A percentile compares a stretch with the other conserved stretches of the same genome.
Conservation (phyloP, 92 coral and sea anemone species). For the Muricea muricata region DNA sequence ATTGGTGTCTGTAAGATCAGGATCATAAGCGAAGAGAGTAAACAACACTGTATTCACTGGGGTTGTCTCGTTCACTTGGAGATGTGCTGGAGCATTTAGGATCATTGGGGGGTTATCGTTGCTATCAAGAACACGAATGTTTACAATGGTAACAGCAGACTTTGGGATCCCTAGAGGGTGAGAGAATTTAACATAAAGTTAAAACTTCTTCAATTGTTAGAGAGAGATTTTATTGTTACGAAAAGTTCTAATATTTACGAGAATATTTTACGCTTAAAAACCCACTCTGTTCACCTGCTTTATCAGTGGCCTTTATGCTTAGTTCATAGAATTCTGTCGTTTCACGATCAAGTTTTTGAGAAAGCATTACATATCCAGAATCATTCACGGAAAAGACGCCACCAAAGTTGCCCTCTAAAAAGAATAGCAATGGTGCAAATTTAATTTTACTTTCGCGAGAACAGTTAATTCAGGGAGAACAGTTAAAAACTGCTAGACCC, state of each 20-base stretch:
- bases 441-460: not conserved
- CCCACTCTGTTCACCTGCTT: conserved; percentile 69
- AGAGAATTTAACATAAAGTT: not conserved
- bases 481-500: not conserved
- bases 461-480: not conserved
- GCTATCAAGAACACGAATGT: conserved; percentile 79
- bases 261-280: too few species aligned
- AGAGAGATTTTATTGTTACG: too few species aligned
- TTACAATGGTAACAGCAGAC: conserved; percentile 80
- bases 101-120: conserved; percentile 87
- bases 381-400: conserved; percentile 74
- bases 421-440: not conserved
- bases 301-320: conserved; percentile 80
- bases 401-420: conserved; percentile 79
- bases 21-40: conserved; percentile 84
- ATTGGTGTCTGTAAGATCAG: conserved; percentile 74
- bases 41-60: conserved; percentile 85
- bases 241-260: too few species aligned
- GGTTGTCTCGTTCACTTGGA: conserved; percentile 83
- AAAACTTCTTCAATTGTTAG: too few species aligned
- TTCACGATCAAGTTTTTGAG: conserved; percentile 86
- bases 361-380: conserved; percentile 80
- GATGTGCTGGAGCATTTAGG: conserved; percentile 65
- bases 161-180: conserved; percentile 76
- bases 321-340: conserved; percentile 79